A percentile compares a stretch with the other conserved stretches of the same genome.
phyloP scores from a whole-genome alignment of 2,113 vertebrate species.

The Pluvianellus socialis region DNA sequence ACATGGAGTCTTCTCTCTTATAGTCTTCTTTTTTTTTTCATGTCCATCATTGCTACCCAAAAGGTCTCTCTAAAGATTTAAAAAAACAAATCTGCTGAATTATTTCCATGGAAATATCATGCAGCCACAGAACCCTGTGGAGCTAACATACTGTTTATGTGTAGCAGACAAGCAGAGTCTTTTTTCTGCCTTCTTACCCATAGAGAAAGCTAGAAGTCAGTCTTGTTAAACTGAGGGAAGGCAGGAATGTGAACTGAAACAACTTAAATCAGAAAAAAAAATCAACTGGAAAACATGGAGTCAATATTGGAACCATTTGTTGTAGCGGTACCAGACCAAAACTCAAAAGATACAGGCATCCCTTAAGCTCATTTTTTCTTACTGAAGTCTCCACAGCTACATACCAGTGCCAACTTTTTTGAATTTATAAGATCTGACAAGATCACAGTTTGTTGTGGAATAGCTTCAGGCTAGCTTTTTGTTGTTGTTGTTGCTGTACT shows the following conservation, averaged over 20 bases:
- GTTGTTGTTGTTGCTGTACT: neutral
- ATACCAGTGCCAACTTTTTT: neutral
- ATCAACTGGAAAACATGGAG: neutral
- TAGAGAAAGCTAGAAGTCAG: neutral
- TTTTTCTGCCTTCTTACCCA: neutral
- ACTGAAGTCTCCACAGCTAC: neutral
- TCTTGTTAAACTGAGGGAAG: neutral
- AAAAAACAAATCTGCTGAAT: neutral
- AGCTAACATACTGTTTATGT: neutral
- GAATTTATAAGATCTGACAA: constrained; percentile 48
- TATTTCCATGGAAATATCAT: neutral
- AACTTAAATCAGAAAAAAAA: neutral
- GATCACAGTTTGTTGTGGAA: neutral
- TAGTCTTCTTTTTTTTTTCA: neutral
- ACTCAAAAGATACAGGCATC: neutral
- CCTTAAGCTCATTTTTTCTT: neutral
- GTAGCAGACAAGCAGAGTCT: neutral
- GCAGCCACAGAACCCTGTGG: neutral
- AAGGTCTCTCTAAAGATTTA: neutral
- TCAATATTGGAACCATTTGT: neutral
- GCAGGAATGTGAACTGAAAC: neutral
- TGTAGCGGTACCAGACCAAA: neutral
- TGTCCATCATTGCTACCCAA: neutral
- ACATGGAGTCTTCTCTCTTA: neutral
- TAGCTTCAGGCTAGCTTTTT: neutral